Conservation (phyloP, 2,888 invertebrate species). For the Polydrusus pterygomalis region DNA sequence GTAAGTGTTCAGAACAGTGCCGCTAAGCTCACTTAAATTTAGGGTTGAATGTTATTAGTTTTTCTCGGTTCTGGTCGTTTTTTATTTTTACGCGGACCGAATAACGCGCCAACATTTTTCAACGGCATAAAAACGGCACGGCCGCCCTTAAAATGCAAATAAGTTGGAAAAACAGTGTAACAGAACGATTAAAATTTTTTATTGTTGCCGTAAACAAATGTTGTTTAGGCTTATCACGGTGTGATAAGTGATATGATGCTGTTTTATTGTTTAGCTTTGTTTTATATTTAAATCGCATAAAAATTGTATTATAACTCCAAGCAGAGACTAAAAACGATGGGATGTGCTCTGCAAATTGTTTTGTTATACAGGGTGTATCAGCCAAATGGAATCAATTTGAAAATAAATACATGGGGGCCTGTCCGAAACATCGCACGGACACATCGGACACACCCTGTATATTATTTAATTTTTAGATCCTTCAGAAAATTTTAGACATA, state of each 20-base stretch:
- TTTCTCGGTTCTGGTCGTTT: not conserved
- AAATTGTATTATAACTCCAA: too few relatives aligned
- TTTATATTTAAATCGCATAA: not conserved
- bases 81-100: conserved; percentile 20
- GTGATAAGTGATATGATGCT: conserved; percentile 11
- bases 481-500: too few relatives aligned
- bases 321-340: too few relatives aligned
- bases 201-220: conserved; percentile 28
- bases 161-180: conserved; percentile 13
- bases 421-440: too few relatives aligned
- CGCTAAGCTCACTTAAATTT: conserved; percentile 36
- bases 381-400: too few relatives aligned
- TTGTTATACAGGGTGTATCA: too few relatives aligned
- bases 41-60: conserved; percentile 39
- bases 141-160: conserved; percentile 22
- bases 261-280: conserved; percentile 4
- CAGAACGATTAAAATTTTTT: conserved; percentile 22
- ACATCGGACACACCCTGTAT: too few relatives aligned
- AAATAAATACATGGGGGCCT: too few relatives aligned
- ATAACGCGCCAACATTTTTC: conserved; percentile 27
- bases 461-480: too few relatives aligned
- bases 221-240: conserved; percentile 13
- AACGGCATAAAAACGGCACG: conserved; percentile 16
- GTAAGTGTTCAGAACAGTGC: conserved; percentile 18
- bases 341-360: too few relatives aligned